Conservation (phyloP, 2,888 invertebrate species). For the Phasia obesa region DNA sequence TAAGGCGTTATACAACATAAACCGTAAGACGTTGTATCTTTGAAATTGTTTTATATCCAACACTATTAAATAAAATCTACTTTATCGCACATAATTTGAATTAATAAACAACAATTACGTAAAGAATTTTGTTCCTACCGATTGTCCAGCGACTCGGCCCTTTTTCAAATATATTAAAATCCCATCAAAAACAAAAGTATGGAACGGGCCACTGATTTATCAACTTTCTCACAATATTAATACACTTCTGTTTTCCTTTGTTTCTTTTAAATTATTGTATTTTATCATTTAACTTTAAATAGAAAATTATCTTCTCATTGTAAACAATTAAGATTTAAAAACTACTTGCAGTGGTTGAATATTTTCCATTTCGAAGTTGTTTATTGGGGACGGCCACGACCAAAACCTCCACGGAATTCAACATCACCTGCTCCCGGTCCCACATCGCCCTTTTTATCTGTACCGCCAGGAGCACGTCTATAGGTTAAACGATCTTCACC, state of each 20-base stretch:
- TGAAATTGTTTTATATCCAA: no score
- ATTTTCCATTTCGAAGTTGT: conserved; percentile 34
- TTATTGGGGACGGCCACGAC: conserved; percentile 85
- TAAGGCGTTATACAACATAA: no score
- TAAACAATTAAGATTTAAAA: conserved; percentile 50
- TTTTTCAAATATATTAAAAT: no score
- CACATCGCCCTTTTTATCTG: conserved; percentile 98
- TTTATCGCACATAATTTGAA: no score
- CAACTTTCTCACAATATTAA: not conserved
- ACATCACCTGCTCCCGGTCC: conserved; percentile 96
- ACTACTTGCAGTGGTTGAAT: conserved; percentile 19
- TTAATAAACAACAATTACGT: no score
- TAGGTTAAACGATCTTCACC: conserved; percentile 93
- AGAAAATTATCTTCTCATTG: conserved; percentile 42
- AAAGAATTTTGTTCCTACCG: no score
- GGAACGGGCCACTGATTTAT: not conserved
- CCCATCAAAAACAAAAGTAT: no score
- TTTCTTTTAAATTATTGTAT: conserved; percentile 46
- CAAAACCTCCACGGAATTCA: conserved; percentile 95
- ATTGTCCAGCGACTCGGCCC: no score
- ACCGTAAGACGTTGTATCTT: no score
- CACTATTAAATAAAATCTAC: no score
- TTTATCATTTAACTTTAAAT: conserved; percentile 49
- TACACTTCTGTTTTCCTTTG: not conserved
- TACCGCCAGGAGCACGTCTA: conserved; percentile 89